phyloP scores from a whole-genome alignment of 1,140 invertebrate genomes.

The Homarus americanus region DNA sequence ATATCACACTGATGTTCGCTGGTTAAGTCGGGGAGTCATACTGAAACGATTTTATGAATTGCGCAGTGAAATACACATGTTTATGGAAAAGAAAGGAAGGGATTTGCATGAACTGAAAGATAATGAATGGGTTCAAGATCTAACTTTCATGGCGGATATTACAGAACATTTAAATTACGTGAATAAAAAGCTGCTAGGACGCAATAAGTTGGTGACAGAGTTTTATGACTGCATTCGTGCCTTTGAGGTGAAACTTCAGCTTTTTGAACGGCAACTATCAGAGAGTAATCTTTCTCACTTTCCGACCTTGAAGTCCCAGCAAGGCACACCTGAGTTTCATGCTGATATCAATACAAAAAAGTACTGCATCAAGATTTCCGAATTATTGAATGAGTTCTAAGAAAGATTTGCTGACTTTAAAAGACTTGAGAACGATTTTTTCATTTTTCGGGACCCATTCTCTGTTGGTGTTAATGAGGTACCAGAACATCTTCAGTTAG shows the following conservation, averaged over 20 bases:
- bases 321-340: not conserved
- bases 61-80: conserved; percentile 16
- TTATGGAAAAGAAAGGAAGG: conserved; percentile 18
- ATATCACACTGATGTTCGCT: conserved; percentile 31
- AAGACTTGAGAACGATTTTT: too few species aligned
- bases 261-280: too few species aligned
- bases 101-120: too few species aligned
- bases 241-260: conserved; percentile 18
- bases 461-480: too few species aligned
- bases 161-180: conserved; percentile 30
- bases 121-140: conserved; percentile 21
- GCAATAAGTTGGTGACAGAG: conserved; percentile 20
- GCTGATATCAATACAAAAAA: too few species aligned
- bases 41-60: conserved; percentile 18
- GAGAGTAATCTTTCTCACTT: conserved; percentile 6
- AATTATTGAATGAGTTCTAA: too few species aligned
- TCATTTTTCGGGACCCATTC: too few species aligned
- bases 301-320: not conserved
- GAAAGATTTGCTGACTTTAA: too few species aligned
- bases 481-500: too few species aligned
- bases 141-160: conserved; percentile 9
- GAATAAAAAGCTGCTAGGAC: conserved; percentile 11
- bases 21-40: not conserved
- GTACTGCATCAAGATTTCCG: too few species aligned
- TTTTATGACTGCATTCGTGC: conserved; percentile 2